phyloP scores from a whole-genome alignment of 2,888 invertebrate species.

The Drosophila pseudotakahashii region DNA sequence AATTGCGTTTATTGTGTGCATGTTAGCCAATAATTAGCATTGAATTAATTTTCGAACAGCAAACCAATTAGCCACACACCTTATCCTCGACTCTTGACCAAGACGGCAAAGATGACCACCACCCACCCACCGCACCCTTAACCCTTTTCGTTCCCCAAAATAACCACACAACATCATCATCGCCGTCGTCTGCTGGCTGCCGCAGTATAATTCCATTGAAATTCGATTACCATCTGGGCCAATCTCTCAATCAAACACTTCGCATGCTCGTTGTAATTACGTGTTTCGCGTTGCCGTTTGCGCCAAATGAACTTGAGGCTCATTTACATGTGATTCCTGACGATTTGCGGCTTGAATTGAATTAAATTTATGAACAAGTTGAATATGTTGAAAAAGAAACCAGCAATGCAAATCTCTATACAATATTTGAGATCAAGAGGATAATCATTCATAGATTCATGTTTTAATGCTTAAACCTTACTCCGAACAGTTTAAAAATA shows the following conservation, averaged over 20 bases:
- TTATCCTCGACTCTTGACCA: slow-evolving; percentile 17
- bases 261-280: slow-evolving; percentile 53
- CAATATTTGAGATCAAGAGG: no score
- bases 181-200: slow-evolving; percentile 1
- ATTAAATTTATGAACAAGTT: neutral
- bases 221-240: slow-evolving; percentile 56
- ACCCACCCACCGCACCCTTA: neutral
- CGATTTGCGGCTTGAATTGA: neutral
- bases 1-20: slow-evolving; percentile 69
- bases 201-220: slow-evolving; percentile 63
- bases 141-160: neutral
- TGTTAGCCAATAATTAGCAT: slow-evolving; percentile 69
- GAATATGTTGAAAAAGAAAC: neutral
- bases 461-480: no score
- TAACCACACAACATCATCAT: slow-evolving; percentile 29
- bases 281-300: slow-evolving; percentile 26
- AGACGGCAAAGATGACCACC: slow-evolving; percentile 2
- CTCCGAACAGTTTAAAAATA: no score
- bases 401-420: no score
- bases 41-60: slow-evolving; percentile 71
- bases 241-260: slow-evolving; percentile 64
- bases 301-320: slow-evolving; percentile 1
- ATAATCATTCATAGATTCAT: no score
- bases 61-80: slow-evolving; percentile 69
- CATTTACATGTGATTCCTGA: slow-evolving; percentile 8